Evolutionary conservation across 2,888 invertebrate genomes (phyloP), one percentile per base, ranked within the genome.

Genomic region (Plemyria rubiginata): DNA sequence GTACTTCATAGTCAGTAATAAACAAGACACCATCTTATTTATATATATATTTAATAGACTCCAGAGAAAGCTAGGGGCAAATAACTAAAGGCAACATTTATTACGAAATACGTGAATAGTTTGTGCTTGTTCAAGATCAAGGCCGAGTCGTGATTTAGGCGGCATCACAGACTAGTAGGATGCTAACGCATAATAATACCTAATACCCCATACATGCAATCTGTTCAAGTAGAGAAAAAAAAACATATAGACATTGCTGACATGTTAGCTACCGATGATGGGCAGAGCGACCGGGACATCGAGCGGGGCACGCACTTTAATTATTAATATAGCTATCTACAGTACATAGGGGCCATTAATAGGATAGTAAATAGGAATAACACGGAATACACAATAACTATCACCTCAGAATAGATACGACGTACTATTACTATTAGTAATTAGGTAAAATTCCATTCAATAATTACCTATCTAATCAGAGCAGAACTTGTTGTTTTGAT

Each of bases 111-210:
- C 71, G 62, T 79, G 73, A 79, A 67, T 78, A 76, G 76, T 60
- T 58, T 54, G 56, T 60, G 60, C 40, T 52, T 57, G 85, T 84
- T 86, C 85, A 86, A 82, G 84, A 68, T 74, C 68, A 58, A 45
- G 58, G 53, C 13, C 11, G 16, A 64, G 58, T 68, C 74, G 73
- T 75, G 73, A 70, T 70, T 66, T 55, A 65, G 61, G 62, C 29
- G 5, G 16, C 8, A 13, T 53, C n/a, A n/a, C n/a, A n/a, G n/a
- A n/a, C n/a, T n/a, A n/a, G n/a, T n/a, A n/a, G n/a, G n/a, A n/a
- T n/a, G n/a, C n/a, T n/a, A n/a, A n/a, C n/a, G n/a, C n/a, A n/a
- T n/a, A n/a, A n/a, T n/a, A n/a, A n/a, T n/a, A n/a, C n/a, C n/a
- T n/a, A n/a, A n/a, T n/a, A n/a, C n/a, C n/a, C n/a, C n/a, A n/a